These are phyloP conservation scores for Drosophila santomea DNA, from an alignment of 1,140 invertebrate species.

Conservation along the genomic window DNA sequence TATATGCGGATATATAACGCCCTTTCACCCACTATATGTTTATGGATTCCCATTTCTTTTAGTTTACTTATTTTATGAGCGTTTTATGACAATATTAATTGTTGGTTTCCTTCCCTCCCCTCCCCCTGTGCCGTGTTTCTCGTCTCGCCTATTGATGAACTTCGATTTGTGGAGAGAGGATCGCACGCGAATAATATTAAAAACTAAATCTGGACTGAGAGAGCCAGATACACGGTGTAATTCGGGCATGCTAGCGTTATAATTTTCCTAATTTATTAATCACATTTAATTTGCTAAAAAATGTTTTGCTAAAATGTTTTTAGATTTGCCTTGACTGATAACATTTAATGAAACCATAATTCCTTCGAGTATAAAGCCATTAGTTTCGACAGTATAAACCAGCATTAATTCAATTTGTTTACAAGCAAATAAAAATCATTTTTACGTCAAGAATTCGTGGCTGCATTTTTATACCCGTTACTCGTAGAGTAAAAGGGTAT, in stretches of 20 bases:
- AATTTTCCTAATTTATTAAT: no score
- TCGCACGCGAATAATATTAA: constrained; percentile 27
- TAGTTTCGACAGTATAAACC: constrained; percentile 27
- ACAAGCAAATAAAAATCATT: constrained; percentile 1
- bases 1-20: not conserved
- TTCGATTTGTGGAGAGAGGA: constrained; percentile 12
- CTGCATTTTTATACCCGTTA: no score
- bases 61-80: constrained; percentile 60
- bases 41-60: constrained; percentile 53
- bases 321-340: not conserved
- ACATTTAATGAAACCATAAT: not conserved
- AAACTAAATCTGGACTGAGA: constrained; percentile 39
- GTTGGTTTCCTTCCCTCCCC: constrained; percentile 4
- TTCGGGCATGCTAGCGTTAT: no score
- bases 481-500: no score
- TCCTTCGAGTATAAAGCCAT: constrained; percentile 16
- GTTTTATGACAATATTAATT: constrained; percentile 61
- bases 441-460: constrained; percentile 18
- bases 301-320: no score
- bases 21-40: constrained; percentile 15
- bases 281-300: no score
- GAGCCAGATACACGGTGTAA: not conserved
- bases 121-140: constrained; percentile 7
- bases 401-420: constrained; percentile 22
- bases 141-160: constrained; percentile 42